Percentiles rank a stretch among this genome's conserved stretches.
Evolutionary conservation across 1,140 invertebrate species (phyloP).

Genomic region (Linepithema humile): DNA sequence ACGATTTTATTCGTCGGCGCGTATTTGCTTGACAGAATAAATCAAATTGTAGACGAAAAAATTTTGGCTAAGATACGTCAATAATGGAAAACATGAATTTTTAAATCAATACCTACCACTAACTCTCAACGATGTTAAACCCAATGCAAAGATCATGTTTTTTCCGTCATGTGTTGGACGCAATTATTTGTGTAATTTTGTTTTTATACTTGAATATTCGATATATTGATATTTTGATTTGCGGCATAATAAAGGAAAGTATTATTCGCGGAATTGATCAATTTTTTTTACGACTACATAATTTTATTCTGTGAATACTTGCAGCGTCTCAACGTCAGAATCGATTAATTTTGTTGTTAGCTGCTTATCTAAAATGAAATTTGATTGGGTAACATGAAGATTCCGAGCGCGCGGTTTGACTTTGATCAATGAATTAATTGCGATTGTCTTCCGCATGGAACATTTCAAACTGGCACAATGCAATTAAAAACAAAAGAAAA

Average conservation of each 20-base stretch:
- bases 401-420: background rate
- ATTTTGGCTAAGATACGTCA: background rate
- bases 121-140: background rate
- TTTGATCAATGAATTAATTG: too few relatives aligned
- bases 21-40: background rate
- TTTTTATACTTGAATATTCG: background rate
- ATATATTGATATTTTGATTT: background rate
- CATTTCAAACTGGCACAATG: background rate
- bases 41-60: background rate
- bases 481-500: background rate
- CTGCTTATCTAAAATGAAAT: background rate
- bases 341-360: background rate
- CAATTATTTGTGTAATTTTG: background rate
- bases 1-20: slow-evolving; percentile 1
- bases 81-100: background rate
- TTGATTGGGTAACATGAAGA: background rate
- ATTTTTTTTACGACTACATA: background rate
- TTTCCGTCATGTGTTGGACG: background rate
- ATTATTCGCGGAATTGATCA: background rate
- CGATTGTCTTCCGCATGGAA: background rate
- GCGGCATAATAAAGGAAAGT: background rate
- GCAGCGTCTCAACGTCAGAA: background rate
- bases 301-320: background rate
- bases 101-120: background rate
- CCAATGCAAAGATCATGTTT: background rate